Evolutionary conservation across 2,113 vertebrate species (phyloP).

Genomic region (Triplophysa siluroides): DNA sequence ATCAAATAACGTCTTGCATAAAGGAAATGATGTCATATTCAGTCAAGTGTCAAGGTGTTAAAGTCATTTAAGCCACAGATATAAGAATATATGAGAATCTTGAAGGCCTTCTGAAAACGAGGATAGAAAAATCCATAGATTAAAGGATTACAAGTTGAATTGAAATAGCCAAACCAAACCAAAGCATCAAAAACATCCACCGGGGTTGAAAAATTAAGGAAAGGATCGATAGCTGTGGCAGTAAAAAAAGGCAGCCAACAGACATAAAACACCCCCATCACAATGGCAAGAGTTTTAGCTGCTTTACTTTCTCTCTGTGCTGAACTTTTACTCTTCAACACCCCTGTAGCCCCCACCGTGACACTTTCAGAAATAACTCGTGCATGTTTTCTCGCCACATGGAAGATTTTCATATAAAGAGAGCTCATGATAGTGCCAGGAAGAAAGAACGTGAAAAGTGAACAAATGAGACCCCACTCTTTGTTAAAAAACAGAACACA

Average conservation of each 20-base stretch:
- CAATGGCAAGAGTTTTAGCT: slow-evolving; percentile 52
- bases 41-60: slow-evolving; percentile 19
- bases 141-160: slow-evolving; percentile 50
- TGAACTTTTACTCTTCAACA: slow-evolving; percentile 39
- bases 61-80: background rate
- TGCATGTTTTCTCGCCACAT: slow-evolving; percentile 49
- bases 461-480: slow-evolving; percentile 47
- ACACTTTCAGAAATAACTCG: slow-evolving; percentile 39
- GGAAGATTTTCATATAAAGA: slow-evolving; percentile 51
- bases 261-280: slow-evolving; percentile 48
- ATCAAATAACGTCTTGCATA: background rate
- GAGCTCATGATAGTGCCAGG: slow-evolving; percentile 44
- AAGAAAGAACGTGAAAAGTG: slow-evolving; percentile 49
- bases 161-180: slow-evolving; percentile 52
- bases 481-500: slow-evolving; percentile 54
- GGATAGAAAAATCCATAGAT: slow-evolving; percentile 49
- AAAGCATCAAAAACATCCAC: slow-evolving; percentile 51
- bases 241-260: slow-evolving; percentile 54
- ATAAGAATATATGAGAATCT: background rate
- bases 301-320: slow-evolving; percentile 19
- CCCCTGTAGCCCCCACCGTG: background rate
- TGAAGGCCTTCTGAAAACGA: slow-evolving; percentile 39
- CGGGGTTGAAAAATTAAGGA: slow-evolving; percentile 42
- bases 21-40: background rate
- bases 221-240: slow-evolving; percentile 40